Evolutionary conservation across 1,140 invertebrate genomes (phyloP).

Genomic region (Aphelinus certus): DNA sequence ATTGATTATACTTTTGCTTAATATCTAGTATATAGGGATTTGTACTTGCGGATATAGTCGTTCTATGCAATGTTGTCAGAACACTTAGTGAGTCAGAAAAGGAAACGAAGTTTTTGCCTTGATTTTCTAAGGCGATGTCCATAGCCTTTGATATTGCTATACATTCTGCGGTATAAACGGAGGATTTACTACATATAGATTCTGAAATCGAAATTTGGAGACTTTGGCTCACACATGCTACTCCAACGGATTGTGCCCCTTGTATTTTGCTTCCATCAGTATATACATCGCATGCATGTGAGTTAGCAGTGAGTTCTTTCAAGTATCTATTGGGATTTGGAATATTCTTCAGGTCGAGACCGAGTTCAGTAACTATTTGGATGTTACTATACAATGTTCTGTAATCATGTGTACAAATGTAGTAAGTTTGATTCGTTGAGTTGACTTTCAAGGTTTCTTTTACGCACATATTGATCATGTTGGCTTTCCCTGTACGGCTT

Average conservation of each 20-base stretch:
- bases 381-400: neutral
- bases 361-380: neutral
- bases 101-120: neutral
- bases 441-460: neutral
- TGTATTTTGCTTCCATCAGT: neutral
- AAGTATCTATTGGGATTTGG: neutral
- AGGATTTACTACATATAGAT: neutral
- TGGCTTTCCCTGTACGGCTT: neutral
- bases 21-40: neutral
- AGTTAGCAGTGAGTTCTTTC: neutral
- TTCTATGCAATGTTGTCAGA: neutral
- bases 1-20: neutral
- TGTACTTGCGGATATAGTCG: neutral
- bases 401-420: neutral
- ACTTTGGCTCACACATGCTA: neutral
- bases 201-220: neutral
- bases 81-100: constrained; percentile 11
- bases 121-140: neutral
- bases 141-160: neutral
- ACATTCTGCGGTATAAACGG: neutral
- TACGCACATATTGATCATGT: neutral
- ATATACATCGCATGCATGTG: neutral
- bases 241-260: neutral
- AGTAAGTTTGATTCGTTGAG: neutral
- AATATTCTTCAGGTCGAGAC: neutral